phyloP scores from a whole-genome alignment of 2,888 invertebrate species.

The Brachycybe producta region DNA sequence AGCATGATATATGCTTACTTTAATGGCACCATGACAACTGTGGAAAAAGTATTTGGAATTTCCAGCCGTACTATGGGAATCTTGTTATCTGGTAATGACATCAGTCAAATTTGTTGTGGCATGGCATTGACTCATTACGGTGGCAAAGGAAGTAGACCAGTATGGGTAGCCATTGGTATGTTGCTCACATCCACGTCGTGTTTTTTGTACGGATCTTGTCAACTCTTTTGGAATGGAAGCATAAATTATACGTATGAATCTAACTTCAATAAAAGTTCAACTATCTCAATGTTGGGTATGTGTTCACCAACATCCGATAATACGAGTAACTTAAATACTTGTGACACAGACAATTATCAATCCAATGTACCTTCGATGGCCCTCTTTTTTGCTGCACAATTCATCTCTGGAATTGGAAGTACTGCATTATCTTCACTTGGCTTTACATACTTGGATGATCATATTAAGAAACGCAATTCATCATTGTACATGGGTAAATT shows the following conservation, averaged over 20 bases:
- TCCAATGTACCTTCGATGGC: conserved; percentile 31
- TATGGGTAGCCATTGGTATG: conserved; percentile 59
- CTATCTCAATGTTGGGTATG: no score
- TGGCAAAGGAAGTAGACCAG: conserved; percentile 54
- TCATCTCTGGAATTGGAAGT: conserved; percentile 53
- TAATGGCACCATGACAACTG: conserved; percentile 16
- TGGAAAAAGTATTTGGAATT: conserved; percentile 18
- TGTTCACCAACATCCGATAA: no score
- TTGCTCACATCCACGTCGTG: conserved; percentile 50
- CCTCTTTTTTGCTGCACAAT: conserved; percentile 51
- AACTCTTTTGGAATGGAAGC: conserved; percentile 10
- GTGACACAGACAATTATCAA: no score
- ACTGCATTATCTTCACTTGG: conserved; percentile 52
- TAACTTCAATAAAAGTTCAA: no score
- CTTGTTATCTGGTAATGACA: conserved; percentile 59
- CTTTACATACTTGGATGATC: conserved; percentile 55
- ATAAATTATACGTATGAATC: no score
- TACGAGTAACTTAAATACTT: neutral
- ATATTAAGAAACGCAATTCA: conserved; percentile 49
- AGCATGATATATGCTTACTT: conserved; percentile 19
- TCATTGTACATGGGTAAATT: conserved; percentile 43
- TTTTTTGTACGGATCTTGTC: conserved; percentile 42
- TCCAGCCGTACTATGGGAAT: conserved; percentile 40
- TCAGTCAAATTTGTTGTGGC: conserved; percentile 54
- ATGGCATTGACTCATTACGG: conserved; percentile 54